phyloP scores from a whole-genome alignment of 2,888 invertebrate genomes.

The Dinocampus coccinellae region DNA sequence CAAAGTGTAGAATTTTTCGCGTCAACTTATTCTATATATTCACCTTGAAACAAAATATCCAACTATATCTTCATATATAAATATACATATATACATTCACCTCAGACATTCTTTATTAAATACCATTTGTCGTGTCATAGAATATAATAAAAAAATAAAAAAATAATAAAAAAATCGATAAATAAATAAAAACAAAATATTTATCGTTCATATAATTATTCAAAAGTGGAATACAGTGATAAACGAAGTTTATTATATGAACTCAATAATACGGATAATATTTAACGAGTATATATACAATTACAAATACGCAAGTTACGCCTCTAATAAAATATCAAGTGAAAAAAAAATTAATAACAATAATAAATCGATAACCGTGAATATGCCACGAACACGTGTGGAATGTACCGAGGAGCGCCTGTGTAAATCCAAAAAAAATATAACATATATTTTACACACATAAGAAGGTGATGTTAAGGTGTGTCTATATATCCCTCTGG shows the following conservation, averaged over 20 bases:
- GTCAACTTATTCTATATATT: background rate
- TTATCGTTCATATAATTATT: too few relatives aligned
- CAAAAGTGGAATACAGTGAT: background rate
- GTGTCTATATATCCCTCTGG: background rate
- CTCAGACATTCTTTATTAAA: background rate
- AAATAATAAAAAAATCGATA: too few relatives aligned
- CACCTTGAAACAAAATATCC: background rate
- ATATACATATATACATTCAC: background rate
- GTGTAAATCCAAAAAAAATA: background rate
- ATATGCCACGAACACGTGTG: background rate
- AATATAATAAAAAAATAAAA: background rate
- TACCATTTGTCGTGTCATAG: background rate
- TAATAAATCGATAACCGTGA: background rate
- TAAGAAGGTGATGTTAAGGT: background rate
- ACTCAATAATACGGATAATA: background rate
- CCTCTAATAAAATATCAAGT: background rate
- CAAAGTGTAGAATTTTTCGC: background rate
- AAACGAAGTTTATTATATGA: background rate
- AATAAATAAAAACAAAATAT: too few relatives aligned
- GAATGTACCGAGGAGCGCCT: background rate
- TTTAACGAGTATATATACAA: constrained; percentile 2
- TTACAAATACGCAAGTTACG: constrained; percentile 7
- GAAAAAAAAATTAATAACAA: background rate
- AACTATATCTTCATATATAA: background rate
- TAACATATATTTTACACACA: background rate